Evolutionary conservation across 92 coral and sea anemone species (phyloP).

Genomic region (Heteractis magnifica): DNA sequence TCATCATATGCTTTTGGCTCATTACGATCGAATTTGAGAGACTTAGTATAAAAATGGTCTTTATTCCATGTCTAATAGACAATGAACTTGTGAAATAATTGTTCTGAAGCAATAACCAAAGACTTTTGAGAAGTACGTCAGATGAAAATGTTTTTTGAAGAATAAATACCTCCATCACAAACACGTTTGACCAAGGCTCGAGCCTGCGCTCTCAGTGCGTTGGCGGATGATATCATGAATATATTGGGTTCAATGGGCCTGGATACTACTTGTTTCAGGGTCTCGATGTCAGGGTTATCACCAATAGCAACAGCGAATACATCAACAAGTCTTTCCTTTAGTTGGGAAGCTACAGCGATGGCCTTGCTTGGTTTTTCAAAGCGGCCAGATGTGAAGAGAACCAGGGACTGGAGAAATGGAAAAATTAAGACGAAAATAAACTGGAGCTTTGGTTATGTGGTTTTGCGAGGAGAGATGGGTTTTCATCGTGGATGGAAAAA

Average conservation of each 20-base stretch:
- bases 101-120: no score
- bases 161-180: slow-evolving; percentile 71
- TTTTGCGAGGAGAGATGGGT: background rate
- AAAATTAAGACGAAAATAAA: background rate
- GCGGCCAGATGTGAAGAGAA: slow-evolving; percentile 42
- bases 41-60: no score
- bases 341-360: slow-evolving; percentile 28
- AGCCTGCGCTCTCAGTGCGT: slow-evolving; percentile 63
- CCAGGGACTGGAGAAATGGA: slow-evolving; percentile 19
- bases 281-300: slow-evolving; percentile 62
- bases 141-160: background rate
- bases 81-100: no score
- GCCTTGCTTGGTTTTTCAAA: slow-evolving; percentile 41
- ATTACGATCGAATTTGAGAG: no score
- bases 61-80: no score
- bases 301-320: slow-evolving; percentile 70
- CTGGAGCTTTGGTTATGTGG: background rate
- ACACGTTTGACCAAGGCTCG: slow-evolving; percentile 68
- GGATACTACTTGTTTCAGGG: slow-evolving; percentile 59
- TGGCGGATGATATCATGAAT: slow-evolving; percentile 74
- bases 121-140: no score
- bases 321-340: slow-evolving; percentile 43
- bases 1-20: no score
- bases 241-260: slow-evolving; percentile 71
- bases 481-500: background rate